Conservation (phyloP, 2,797 vertebrate species). For the Hafferia zeledoni region DNA sequence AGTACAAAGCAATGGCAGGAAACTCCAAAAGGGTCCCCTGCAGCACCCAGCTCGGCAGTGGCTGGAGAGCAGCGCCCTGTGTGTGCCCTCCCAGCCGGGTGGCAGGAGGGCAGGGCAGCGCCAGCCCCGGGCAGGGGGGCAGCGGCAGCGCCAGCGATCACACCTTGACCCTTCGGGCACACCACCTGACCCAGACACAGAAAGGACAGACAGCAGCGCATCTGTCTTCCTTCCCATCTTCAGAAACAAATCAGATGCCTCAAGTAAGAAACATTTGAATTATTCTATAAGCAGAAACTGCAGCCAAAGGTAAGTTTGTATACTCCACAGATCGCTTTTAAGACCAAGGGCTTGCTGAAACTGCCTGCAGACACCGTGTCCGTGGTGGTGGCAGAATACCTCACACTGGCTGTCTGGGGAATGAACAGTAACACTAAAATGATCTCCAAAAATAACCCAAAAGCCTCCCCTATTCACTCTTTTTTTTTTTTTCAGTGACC, state of each 20-base stretch:
- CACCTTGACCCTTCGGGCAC: neutral
- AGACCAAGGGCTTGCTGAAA: neutral
- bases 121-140: neutral
- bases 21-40: neutral
- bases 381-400: neutral
- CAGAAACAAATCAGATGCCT: neutral
- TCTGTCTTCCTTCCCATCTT: neutral
- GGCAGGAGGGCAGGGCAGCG: neutral
- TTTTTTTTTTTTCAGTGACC: neutral
- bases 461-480: neutral
- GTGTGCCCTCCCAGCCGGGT: rapidly evolving
- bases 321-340: neutral
- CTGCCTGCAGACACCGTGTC: neutral
- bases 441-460: neutral
- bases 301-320: constrained; percentile 11
- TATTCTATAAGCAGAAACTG: neutral
- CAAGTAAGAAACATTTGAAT: neutral
- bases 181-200: neutral
- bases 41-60: neutral
- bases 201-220: neutral
- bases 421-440: neutral
- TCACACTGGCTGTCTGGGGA: neutral
- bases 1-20: rapidly evolving
- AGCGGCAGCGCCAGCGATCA: neutral
- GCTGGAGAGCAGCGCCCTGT: rapidly evolving